These are phyloP conservation scores for Zaprionus vittiger DNA, from an alignment of 1,140 invertebrate species.

Conservation along the genomic window DNA sequence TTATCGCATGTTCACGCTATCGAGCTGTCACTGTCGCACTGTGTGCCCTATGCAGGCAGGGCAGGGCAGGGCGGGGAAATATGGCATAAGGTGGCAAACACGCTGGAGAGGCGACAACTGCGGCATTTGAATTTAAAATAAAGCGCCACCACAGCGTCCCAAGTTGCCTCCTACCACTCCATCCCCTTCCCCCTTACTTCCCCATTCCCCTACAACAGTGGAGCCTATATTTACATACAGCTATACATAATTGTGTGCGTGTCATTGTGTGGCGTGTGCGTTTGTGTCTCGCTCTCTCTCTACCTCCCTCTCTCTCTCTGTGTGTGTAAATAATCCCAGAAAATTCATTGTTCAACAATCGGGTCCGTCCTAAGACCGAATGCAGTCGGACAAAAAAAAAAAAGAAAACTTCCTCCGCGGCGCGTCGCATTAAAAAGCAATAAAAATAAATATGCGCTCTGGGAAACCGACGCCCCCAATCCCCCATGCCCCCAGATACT, in stretches of 20 bases:
- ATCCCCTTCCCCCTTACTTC: neutral
- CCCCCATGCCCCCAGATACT: neutral
- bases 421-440: slow-evolving; percentile 77
- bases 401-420: slow-evolving; percentile 77
- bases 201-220: neutral
- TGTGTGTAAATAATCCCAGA: slow-evolving; percentile 70
- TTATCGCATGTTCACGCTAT: slow-evolving; percentile 8
- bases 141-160: slow-evolving; percentile 56
- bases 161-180: neutral
- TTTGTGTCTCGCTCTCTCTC: neutral
- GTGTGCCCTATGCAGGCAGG: neutral
- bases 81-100: slow-evolving; percentile 70
- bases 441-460: slow-evolving; percentile 78
- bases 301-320: neutral
- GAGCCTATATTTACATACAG: slow-evolving; percentile 40
- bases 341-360: slow-evolving; percentile 76
- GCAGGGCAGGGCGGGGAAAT: slow-evolving; percentile 58
- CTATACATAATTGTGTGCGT: slow-evolving; percentile 3
- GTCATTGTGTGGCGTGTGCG: slow-evolving; percentile 5
- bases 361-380: slow-evolving; percentile 5
- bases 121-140: slow-evolving; percentile 79
- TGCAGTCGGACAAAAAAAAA: slow-evolving; percentile 57
- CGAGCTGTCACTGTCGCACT: slow-evolving; percentile 7
- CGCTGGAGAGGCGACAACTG: slow-evolving; percentile 15
- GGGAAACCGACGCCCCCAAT: slow-evolving; percentile 55